phyloP scores from a whole-genome alignment of 2,888 invertebrate species.

The Pemphredon lugubris region DNA sequence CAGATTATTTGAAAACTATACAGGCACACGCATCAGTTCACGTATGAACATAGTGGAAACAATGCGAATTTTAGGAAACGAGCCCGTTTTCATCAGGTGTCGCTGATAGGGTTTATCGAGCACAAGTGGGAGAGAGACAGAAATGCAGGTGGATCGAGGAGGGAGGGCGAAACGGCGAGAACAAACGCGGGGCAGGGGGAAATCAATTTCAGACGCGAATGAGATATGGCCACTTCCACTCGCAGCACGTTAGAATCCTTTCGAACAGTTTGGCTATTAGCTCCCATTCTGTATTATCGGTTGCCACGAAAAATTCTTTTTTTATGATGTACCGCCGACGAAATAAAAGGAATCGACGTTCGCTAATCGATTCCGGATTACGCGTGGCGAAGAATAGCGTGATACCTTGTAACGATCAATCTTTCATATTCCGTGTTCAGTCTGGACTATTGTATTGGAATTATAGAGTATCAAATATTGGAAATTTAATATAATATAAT shows the following conservation, averaged over 20 bases:
- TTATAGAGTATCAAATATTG: no score
- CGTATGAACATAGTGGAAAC: slow-evolving; percentile 28
- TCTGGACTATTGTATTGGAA: no score
- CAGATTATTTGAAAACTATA: no score
- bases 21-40: no score
- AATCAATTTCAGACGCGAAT: slow-evolving; percentile 64
- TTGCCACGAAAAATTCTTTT: not conserved
- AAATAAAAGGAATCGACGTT: no score
- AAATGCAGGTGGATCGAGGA: not conserved
- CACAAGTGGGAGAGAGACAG: slow-evolving; percentile 24
- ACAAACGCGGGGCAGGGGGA: slow-evolving; percentile 13
- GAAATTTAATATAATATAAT: no score
- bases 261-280: not conserved
- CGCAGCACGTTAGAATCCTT: not conserved
- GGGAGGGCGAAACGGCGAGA: not conserved
- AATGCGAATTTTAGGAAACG: slow-evolving; percentile 46
- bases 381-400: no score
- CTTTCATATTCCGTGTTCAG: no score
- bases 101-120: slow-evolving; percentile 64
- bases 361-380: no score
- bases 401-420: no score
- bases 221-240: slow-evolving; percentile 11
- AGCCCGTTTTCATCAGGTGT: slow-evolving; percentile 65
- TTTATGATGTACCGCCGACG: not conserved
- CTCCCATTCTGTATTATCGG: slow-evolving; percentile 1